Evolutionary conservation across 2,888 invertebrate species (phyloP).

Genomic region (Eristalinus sepulchralis): DNA sequence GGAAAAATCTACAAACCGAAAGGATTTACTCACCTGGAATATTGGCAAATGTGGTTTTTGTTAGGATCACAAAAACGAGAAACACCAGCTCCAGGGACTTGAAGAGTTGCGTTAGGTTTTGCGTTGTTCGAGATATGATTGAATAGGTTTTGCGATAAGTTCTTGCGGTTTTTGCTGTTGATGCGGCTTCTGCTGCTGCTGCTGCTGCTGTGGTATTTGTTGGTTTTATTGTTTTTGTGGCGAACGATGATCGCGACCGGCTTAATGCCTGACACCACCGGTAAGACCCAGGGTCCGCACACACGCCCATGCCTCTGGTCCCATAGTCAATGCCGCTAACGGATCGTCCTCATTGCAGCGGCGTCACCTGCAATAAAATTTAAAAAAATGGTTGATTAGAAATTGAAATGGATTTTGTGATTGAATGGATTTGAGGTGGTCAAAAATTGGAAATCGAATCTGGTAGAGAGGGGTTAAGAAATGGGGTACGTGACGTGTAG

Average conservation of each 20-base stretch:
- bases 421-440: background rate
- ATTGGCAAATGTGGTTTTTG: conserved; percentile 79
- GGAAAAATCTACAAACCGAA: background rate
- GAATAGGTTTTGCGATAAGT: conserved; percentile 54
- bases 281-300: conserved; percentile 90
- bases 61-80: conserved; percentile 77
- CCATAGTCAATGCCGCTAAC: conserved; percentile 90
- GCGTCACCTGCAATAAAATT: conserved; percentile 82
- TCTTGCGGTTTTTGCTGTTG: conserved; percentile 69
- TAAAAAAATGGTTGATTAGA: background rate
- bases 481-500: too few species aligned
- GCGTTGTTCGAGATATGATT: conserved; percentile 71
- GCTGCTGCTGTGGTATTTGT: conserved; percentile 69
- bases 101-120: conserved; percentile 73
- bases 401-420: background rate
- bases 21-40: conserved; percentile 78
- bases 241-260: conserved; percentile 83
- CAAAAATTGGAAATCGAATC: background rate
- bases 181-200: conserved; percentile 57
- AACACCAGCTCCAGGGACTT: conserved; percentile 76
- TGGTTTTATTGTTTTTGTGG: conserved; percentile 76
- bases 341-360: conserved; percentile 89
- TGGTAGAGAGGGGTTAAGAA: too few species aligned
- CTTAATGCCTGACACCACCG: conserved; percentile 84
- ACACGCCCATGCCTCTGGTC: conserved; percentile 95